Percentiles rank a stretch among this genome's conserved stretches.
phyloP scores from a whole-genome alignment of 2,113 vertebrate species.

The Hippocampus guttulatus region DNA sequence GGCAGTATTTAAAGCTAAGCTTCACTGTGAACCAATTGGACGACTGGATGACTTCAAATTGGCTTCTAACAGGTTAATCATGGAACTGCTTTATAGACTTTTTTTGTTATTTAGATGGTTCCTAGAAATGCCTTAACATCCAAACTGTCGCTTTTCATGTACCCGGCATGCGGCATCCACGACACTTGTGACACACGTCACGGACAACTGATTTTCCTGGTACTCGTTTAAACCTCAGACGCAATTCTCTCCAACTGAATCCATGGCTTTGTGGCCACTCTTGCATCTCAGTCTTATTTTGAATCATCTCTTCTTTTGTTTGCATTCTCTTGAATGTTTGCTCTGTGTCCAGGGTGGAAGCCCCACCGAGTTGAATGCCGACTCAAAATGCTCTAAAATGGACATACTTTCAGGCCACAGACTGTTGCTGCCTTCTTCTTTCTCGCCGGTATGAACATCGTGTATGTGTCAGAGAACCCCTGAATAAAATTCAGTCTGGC shows the following conservation, averaged over 20 bases:
- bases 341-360: conserved; percentile 28
- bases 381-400: conserved; percentile 44
- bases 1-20: conserved; percentile 14
- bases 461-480: conserved; percentile 55
- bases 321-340: conserved; percentile 47
- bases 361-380: conserved; percentile 51
- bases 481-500: conserved; percentile 75
- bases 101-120: conserved; percentile 25
- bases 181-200: background rate
- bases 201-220: too few relatives aligned
- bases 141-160: background rate
- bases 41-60: conserved; percentile 1
- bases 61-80: background rate
- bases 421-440: conserved; percentile 53
- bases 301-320: conserved; percentile 17
- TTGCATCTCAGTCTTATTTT: conserved; percentile 56
- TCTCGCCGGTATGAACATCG: conserved; percentile 58
- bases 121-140: conserved; percentile 5
- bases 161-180: background rate
- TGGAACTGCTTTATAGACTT: conserved; percentile 24
- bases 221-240: conserved; percentile 25
- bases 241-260: conserved; percentile 20
- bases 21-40: conserved; percentile 10
- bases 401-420: conserved; percentile 43
- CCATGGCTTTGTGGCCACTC: conserved; percentile 22